Evolutionary conservation across 1,140 invertebrate species (phyloP).

Genomic region (Telenomus remus): DNA sequence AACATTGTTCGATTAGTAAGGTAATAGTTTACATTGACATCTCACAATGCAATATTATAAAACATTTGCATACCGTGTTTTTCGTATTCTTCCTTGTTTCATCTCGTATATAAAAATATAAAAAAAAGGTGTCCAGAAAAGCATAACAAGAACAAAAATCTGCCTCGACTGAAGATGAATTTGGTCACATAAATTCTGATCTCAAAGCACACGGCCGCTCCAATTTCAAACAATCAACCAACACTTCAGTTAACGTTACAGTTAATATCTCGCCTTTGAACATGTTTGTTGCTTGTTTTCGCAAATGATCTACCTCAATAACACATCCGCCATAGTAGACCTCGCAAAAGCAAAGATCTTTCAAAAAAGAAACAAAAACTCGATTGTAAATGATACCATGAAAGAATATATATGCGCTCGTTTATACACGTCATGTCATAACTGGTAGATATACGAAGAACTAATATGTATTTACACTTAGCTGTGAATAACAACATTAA

Average conservation of each 20-base stretch:
- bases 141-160: too few species aligned
- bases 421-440: constrained; percentile 6
- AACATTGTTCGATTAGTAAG: constrained; percentile 1
- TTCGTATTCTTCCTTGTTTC: too few species aligned
- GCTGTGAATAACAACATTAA: constrained; percentile 22
- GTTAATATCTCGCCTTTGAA: not conserved
- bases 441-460: constrained; percentile 1
- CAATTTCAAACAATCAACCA: constrained; percentile 18
- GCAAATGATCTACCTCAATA: too few species aligned
- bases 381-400: not conserved
- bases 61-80: too few species aligned
- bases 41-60: too few species aligned
- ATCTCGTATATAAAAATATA: constrained; percentile 25
- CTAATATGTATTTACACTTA: constrained; percentile 31
- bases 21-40: not conserved
- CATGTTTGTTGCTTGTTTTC: constrained; percentile 17
- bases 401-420: constrained; percentile 13
- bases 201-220: not conserved
- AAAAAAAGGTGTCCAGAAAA: constrained; percentile 10
- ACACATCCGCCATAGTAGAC: too few species aligned
- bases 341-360: not conserved
- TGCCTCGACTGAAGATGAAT: not conserved
- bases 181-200: not conserved
- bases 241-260: constrained; percentile 6
- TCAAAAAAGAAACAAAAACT: not conserved